These are phyloP conservation scores for Toxotes lorentzi DNA, from an alignment of 2,797 vertebrate genomes.

Conservation along the genomic window DNA sequence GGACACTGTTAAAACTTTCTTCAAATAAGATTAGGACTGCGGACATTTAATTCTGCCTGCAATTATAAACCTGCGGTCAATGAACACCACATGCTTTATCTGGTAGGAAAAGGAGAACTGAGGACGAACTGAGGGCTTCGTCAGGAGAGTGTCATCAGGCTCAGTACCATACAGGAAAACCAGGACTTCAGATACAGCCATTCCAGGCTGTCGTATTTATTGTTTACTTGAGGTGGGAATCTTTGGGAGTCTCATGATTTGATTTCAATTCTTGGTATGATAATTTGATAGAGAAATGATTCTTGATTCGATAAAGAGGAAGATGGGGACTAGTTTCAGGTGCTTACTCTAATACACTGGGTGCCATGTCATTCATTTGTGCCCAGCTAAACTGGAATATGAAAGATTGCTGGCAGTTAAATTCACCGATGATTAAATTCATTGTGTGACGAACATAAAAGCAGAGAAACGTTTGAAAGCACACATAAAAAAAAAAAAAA, in stretches of 20 bases:
- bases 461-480: neutral
- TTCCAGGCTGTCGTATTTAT: neutral
- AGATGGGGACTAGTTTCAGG: neutral
- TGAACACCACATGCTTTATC: neutral
- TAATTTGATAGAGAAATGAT: too few species aligned
- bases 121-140: neutral
- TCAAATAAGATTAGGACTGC: neutral
- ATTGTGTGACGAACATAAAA: neutral
- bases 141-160: neutral
- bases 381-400: neutral
- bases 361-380: neutral
- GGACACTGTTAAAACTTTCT: neutral
- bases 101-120: neutral
- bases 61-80: neutral
- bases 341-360: neutral
- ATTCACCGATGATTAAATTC: neutral
- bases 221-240: neutral
- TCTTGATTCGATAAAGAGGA: neutral
- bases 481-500: too few species aligned
- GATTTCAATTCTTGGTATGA: neutral
- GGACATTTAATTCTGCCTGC: neutral
- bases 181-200: neutral
- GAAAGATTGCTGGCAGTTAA: neutral
- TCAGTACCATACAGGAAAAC: neutral
- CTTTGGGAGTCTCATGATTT: neutral